phyloP scores from a whole-genome alignment of 2,113 vertebrate genomes.

The Myocastor coypus region DNA sequence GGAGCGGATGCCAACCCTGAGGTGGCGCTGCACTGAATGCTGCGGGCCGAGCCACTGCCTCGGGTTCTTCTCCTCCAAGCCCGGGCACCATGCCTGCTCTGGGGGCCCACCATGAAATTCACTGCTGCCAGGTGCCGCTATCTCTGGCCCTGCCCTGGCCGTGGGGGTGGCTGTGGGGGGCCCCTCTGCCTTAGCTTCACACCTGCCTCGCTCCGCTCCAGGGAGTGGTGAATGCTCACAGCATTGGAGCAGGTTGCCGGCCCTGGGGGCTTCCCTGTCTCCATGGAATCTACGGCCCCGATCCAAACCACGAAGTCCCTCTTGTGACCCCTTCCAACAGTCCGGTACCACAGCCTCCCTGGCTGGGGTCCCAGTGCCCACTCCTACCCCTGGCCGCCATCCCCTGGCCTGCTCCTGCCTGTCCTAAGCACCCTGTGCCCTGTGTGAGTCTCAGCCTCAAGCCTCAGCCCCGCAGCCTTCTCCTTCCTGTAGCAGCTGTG shows the following conservation, averaged over 20 bases:
- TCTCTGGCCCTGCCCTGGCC: neutral
- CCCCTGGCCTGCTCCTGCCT: neutral
- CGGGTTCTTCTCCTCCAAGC: neutral
- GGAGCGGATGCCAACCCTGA: fast-evolving
- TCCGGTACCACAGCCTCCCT: too few relatives aligned
- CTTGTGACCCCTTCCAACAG: fast-evolving
- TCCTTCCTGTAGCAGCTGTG: neutral
- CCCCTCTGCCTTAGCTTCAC: neutral
- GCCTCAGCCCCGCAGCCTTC: neutral
- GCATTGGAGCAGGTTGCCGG: too few relatives aligned
- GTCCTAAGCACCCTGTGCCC: neutral
- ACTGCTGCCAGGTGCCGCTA: neutral
- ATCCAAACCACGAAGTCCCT: fast-evolving
- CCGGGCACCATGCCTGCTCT: too few relatives aligned
- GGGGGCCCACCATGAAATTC: neutral
- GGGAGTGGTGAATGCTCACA: neutral
- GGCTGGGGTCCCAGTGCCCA: fast-evolving
- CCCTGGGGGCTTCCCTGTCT: neutral
- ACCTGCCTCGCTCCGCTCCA: neutral
- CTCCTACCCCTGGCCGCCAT: neutral
- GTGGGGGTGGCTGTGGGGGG: neutral
- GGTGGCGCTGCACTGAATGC: neutral
- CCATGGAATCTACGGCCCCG: too few relatives aligned
- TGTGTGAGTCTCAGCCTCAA: neutral
- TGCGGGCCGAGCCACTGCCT: fast-evolving